Percentiles rank a stretch among this genome's conserved stretches.
These are phyloP conservation scores for Drosophila orena DNA, from an alignment of 1,140 invertebrate genomes.

Conservation along the genomic window DNA sequence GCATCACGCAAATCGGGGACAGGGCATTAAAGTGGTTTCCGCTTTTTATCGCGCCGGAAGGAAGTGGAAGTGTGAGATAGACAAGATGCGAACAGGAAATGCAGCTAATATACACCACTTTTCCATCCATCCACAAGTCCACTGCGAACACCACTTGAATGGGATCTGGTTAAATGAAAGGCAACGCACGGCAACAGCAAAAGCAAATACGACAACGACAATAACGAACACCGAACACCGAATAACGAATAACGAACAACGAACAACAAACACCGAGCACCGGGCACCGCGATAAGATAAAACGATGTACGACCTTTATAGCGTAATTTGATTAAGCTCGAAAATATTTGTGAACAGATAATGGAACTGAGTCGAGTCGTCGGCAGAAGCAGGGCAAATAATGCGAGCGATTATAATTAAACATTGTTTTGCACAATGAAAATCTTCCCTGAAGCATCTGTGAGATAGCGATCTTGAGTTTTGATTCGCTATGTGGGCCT, in stretches of 20 bases:
- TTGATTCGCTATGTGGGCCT: slow-evolving; percentile 4
- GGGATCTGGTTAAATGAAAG: slow-evolving; percentile 34
- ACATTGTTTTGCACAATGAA: slow-evolving; percentile 31
- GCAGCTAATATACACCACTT: slow-evolving; percentile 70
- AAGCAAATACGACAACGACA: slow-evolving; percentile 15
- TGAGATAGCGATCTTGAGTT: slow-evolving; percentile 9
- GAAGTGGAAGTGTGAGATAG: slow-evolving; percentile 74
- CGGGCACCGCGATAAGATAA: slow-evolving; percentile 66
- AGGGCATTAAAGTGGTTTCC: slow-evolving; percentile 55
- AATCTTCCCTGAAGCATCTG: slow-evolving; percentile 10
- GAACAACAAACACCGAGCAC: neutral
- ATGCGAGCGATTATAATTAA: slow-evolving; percentile 46
- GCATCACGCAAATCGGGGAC: slow-evolving; percentile 48
- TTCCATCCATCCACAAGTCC: slow-evolving; percentile 51
- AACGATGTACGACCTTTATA: slow-evolving; percentile 76
- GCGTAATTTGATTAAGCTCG: slow-evolving; percentile 82
- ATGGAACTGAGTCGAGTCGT: slow-evolving; percentile 12
- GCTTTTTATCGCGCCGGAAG: slow-evolving; percentile 70
- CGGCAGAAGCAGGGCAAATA: slow-evolving; percentile 35
- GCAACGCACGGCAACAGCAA: slow-evolving; percentile 22
- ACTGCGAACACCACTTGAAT: slow-evolving; percentile 36
- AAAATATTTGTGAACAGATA: slow-evolving; percentile 72
- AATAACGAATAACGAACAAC: neutral
- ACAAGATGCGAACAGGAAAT: slow-evolving; percentile 67
- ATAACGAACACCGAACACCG: neutral